Evolutionary conservation across 2,888 invertebrate genomes (phyloP).

Genomic region (Parnassius smintheus): DNA sequence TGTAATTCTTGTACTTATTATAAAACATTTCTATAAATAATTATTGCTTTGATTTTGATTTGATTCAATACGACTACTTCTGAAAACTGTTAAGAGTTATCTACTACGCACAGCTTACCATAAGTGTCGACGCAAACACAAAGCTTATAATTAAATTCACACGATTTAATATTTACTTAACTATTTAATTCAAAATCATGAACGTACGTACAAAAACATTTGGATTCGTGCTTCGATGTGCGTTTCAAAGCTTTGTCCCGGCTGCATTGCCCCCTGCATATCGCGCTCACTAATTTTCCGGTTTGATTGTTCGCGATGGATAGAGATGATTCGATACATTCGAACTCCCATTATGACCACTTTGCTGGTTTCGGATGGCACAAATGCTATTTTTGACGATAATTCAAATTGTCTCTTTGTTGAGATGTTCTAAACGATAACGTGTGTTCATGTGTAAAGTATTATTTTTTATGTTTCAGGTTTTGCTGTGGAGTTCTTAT

Average conservation of each 20-base stretch:
- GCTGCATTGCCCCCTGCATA: slow-evolving; percentile 15
- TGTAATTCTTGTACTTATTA: too few relatives aligned
- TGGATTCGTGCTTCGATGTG: slow-evolving; percentile 18
- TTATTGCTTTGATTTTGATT: too few relatives aligned
- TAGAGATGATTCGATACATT: slow-evolving; percentile 20
- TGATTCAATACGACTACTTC: too few relatives aligned
- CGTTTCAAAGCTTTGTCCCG: slow-evolving; percentile 15
- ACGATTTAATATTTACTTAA: background rate
- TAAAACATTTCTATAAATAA: too few relatives aligned
- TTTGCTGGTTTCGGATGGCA: slow-evolving; percentile 2
- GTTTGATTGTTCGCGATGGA: slow-evolving; percentile 21
- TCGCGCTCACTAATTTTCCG: slow-evolving; percentile 24
- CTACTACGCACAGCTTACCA: too few relatives aligned
- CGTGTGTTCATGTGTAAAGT: background rate
- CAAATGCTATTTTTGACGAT: slow-evolving; percentile 1
- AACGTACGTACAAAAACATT: background rate
- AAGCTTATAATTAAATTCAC: too few relatives aligned
- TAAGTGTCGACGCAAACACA: too few relatives aligned
- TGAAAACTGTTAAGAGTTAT: too few relatives aligned
- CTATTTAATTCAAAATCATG: slow-evolving; percentile 17
- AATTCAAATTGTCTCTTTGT: background rate
- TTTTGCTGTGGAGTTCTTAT: slow-evolving; percentile 8
- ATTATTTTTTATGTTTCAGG: slow-evolving; percentile 17
- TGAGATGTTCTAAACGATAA: background rate
- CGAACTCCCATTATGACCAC: slow-evolving; percentile 16